These are phyloP conservation scores for Athene cunicularia DNA, from an alignment of 2,113 vertebrate species.

Conservation along the genomic window DNA sequence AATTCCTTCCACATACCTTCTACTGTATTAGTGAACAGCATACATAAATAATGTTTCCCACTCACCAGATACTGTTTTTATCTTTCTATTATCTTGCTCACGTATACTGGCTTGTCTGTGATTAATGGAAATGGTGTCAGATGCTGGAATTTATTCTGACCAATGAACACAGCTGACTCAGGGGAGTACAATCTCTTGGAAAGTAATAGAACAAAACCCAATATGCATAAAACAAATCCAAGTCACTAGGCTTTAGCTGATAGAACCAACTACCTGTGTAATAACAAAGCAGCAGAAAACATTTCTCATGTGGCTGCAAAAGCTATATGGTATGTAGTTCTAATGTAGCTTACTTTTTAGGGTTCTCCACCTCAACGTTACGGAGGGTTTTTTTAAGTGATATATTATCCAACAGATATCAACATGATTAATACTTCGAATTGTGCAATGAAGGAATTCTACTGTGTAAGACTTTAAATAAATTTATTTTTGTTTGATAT, in stretches of 20 bases:
- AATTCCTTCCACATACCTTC: constrained; percentile 15
- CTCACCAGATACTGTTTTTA: constrained; percentile 56
- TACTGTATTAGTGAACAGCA: constrained; percentile 46
- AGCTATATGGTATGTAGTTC: background rate
- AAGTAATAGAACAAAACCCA: constrained; percentile 80
- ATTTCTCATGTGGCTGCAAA: constrained; percentile 68
- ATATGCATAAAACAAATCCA: constrained; percentile 84
- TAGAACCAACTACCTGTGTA: constrained; percentile 82
- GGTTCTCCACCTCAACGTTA: background rate
- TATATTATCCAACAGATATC: background rate
- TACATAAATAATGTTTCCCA: constrained; percentile 59
- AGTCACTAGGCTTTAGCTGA: constrained; percentile 69
- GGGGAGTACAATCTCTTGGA: constrained; percentile 78
- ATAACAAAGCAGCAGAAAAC: constrained; percentile 71
- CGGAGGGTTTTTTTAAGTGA: constrained; percentile 8
- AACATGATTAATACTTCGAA: constrained; percentile 25
- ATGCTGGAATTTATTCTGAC: constrained; percentile 82
- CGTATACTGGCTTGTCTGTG: constrained; percentile 68
- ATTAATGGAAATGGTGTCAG: constrained; percentile 82
- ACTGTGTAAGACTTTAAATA: constrained; percentile 65
- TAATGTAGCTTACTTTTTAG: constrained; percentile 26
- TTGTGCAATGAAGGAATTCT: constrained; percentile 56
- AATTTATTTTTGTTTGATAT: constrained; percentile 78
- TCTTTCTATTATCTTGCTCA: constrained; percentile 75
- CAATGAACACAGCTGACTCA: constrained; percentile 80